Conservation (phyloP, 1,140 invertebrate genomes). For the Aphaenogaster rudis region DNA sequence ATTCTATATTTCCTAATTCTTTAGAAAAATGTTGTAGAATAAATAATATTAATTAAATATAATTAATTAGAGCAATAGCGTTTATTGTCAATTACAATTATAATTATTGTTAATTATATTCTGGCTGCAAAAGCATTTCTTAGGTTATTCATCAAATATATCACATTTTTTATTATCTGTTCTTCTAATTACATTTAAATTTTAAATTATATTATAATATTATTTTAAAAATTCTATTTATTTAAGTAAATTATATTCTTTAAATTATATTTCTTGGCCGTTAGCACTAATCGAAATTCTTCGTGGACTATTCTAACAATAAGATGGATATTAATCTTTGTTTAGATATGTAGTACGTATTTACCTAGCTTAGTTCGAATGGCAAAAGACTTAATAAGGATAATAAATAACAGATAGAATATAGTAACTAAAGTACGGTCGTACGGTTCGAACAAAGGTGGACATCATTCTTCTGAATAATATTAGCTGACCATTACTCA, state of each 20-base stretch:
- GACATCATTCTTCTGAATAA: background rate
- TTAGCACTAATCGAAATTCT: background rate
- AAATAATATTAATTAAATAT: conserved; percentile 5
- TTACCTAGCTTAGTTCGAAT: conserved; percentile 14
- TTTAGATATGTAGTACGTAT: background rate
- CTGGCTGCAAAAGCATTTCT: background rate
- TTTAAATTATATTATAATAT: background rate
- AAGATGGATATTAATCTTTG: background rate
- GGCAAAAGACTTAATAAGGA: background rate
- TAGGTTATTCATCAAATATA: background rate
- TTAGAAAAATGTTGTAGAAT: background rate
- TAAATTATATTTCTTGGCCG: background rate
- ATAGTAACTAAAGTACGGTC: conserved; percentile 4
- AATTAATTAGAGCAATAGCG: background rate
- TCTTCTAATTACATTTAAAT: background rate
- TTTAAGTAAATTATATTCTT: background rate
- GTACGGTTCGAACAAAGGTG: background rate
- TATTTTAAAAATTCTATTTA: background rate
- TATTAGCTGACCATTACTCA: background rate
- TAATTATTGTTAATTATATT: background rate
- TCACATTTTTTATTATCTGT: background rate
- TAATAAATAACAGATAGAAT: conserved; percentile 15
- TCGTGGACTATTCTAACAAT: background rate
- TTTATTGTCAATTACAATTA: background rate
- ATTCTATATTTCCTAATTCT: background rate